These are phyloP conservation scores for Calcarius lapponicus DNA, from an alignment of 2,797 vertebrate species.

Conservation along the genomic window DNA sequence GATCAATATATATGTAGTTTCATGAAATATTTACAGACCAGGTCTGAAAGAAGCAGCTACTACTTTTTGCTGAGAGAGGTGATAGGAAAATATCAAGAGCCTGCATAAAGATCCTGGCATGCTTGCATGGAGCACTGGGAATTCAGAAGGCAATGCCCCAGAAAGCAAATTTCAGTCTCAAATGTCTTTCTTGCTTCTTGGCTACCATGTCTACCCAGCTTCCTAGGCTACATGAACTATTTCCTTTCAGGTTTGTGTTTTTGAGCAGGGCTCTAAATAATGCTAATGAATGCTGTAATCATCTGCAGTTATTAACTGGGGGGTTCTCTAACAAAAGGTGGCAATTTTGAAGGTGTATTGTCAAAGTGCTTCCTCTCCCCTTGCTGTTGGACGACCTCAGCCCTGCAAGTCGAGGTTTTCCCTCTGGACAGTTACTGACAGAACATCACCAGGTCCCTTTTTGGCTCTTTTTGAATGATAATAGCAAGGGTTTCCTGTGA, in stretches of 20 bases:
- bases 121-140: not conserved
- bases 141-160: not conserved
- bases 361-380: not conserved
- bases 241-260: not conserved
- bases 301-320: not conserved
- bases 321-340: not conserved
- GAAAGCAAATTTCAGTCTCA: not conserved
- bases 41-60: not conserved
- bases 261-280: slow-evolving; percentile 1
- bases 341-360: not conserved
- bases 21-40: slow-evolving; percentile 8
- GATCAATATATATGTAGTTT: not conserved
- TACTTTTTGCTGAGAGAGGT: not conserved
- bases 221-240: accelerated
- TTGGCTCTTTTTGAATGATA: slow-evolving; percentile 29
- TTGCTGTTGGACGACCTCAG: not conserved
- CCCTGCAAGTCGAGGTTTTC: not conserved
- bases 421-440: slow-evolving; percentile 3
- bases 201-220: not conserved
- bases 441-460: slow-evolving; percentile 4
- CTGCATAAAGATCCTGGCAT: not conserved
- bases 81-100: not conserved
- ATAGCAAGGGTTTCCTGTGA: slow-evolving; percentile 52
- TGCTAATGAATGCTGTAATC: not conserved
- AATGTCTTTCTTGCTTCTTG: not conserved